Evolutionary conservation across 2,797 vertebrate species (phyloP).

Genomic region (Eidolon dupreanum): DNA sequence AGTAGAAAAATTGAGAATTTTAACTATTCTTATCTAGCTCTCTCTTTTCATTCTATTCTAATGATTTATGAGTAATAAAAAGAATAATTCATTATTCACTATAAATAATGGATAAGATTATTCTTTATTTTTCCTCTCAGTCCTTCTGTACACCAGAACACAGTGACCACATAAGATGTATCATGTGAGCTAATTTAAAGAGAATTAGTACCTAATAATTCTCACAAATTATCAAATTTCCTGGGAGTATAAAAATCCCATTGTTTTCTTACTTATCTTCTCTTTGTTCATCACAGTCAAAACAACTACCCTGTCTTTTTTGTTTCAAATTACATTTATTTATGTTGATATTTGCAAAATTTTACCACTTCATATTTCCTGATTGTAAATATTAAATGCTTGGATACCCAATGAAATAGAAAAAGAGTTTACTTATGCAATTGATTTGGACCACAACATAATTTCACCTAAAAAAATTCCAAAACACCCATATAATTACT

Average conservation of each 20-base stretch:
- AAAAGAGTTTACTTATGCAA: not conserved
- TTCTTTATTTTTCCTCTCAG: conserved; percentile 73
- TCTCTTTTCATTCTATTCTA: conserved; percentile 52
- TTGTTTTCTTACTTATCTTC: conserved; percentile 59
- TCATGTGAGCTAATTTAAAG: conserved; percentile 60
- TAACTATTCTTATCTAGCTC: not conserved
- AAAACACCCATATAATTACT: not conserved
- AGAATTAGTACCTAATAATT: conserved; percentile 62
- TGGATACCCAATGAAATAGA: not conserved
- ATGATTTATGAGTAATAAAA: conserved; percentile 50
- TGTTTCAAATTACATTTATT: not conserved
- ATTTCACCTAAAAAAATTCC: not conserved
- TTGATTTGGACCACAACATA: not conserved
- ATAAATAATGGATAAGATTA: conserved; percentile 73
- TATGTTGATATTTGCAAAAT: not conserved
- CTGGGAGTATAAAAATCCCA: conserved; percentile 39
- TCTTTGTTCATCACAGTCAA: conserved; percentile 56
- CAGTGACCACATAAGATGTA: conserved; percentile 73
- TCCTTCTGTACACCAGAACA: conserved; percentile 63
- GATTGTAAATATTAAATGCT: conserved; percentile 1
- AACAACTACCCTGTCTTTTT: not conserved
- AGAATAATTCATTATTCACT: conserved; percentile 62
- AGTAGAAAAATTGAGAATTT: not conserved
- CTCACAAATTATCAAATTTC: conserved; percentile 73
- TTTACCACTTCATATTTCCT: not conserved